Conservation (phyloP, 2,797 vertebrate species). For the Pseudochirops cupreus region DNA sequence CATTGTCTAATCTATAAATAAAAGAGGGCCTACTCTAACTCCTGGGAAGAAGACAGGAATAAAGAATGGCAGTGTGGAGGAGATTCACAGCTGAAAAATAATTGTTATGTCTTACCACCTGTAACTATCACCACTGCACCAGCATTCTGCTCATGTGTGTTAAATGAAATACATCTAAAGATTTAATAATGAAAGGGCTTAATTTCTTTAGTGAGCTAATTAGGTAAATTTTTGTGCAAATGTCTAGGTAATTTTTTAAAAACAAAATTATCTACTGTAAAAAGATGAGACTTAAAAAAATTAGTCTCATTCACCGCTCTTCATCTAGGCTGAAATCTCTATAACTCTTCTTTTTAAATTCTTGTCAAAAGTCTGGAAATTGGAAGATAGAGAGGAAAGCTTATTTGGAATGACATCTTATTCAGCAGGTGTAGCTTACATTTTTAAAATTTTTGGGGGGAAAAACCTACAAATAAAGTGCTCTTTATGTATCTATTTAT, state of each 20-base stretch:
- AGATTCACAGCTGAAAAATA: background rate
- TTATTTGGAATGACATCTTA: conserved; percentile 56
- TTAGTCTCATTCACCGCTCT: background rate
- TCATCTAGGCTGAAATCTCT: background rate
- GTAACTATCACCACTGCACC: background rate
- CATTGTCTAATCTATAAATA: background rate
- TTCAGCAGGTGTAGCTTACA: conserved; percentile 71
- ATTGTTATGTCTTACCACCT: background rate
- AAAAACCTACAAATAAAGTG: conserved; percentile 53
- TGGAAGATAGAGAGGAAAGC: conserved; percentile 1
- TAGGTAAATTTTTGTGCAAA: conserved; percentile 48
- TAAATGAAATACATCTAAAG: conserved; percentile 8
- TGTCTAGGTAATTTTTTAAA: conserved; percentile 51
- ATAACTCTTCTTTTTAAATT: conserved; percentile 48
- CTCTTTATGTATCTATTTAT: conserved; percentile 64
- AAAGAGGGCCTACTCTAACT: background rate
- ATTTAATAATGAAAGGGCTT: background rate
- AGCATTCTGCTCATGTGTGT: background rate
- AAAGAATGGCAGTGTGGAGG: background rate
- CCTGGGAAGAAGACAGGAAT: background rate
- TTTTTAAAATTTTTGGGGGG: conserved; percentile 54
- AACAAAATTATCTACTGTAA: conserved; percentile 48
- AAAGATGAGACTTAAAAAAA: background rate
- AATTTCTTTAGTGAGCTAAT: conserved; percentile 52
- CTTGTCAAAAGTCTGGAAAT: conserved; percentile 48